phyloP scores from a whole-genome alignment of 2,888 invertebrate species.

The Drosophila sordidapex region DNA sequence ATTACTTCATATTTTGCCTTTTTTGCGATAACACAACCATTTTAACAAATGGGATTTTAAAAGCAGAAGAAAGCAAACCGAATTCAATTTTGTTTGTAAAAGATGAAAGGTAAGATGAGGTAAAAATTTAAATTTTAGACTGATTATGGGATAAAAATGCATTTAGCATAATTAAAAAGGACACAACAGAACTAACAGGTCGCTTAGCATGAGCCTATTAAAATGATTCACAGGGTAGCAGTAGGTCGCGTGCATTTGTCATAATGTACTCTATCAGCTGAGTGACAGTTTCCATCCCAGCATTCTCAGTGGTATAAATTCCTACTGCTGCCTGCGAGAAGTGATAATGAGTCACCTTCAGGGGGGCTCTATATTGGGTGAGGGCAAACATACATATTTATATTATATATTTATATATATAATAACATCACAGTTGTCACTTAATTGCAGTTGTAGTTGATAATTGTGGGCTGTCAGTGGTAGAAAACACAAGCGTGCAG shows the following conservation, averaged over 20 bases:
- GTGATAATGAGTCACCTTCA: slow-evolving; percentile 61
- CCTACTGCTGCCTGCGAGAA: slow-evolving; percentile 11
- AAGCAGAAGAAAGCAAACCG: background rate
- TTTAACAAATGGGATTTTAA: background rate
- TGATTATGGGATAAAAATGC: background rate
- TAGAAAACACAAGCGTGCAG: slow-evolving; percentile 30
- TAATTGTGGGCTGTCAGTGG: slow-evolving; percentile 66
- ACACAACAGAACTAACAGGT: background rate
- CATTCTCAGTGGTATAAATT: slow-evolving; percentile 42
- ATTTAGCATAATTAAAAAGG: background rate
- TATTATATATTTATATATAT: background rate
- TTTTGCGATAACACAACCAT: background rate
- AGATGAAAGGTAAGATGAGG: background rate
- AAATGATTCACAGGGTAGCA: slow-evolving; percentile 17
- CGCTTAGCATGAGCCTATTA: background rate
- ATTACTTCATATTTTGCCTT: background rate
- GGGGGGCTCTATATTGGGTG: slow-evolving; percentile 24
- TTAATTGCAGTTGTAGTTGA: slow-evolving; percentile 49
- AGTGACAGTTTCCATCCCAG: slow-evolving; percentile 25
- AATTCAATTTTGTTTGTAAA: background rate
- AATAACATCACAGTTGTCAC: slow-evolving; percentile 55
- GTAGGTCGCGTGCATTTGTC: slow-evolving; percentile 1
- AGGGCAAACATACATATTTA: slow-evolving; percentile 32
- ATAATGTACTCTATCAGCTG: slow-evolving; percentile 38
- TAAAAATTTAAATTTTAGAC: background rate